phyloP scores from a whole-genome alignment of 35 echinoderm and acorn worm species.

The Hemicentrotus pulcherrimus region DNA sequence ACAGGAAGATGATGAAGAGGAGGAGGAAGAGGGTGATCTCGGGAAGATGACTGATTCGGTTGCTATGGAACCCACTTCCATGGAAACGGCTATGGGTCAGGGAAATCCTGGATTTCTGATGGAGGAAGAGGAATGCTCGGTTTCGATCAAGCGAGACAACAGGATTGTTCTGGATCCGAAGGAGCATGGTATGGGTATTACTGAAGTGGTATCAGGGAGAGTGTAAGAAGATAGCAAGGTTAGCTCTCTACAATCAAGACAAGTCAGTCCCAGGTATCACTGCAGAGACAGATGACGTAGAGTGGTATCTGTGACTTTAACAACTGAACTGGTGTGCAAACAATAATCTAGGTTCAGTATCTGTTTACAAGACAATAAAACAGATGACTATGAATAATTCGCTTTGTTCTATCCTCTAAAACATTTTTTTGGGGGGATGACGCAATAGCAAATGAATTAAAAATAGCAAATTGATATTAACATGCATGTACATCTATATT shows the following conservation, averaged over 20 bases:
- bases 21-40: not conserved
- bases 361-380: too few species aligned
- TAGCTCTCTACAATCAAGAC: not conserved
- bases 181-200: not conserved
- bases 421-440: too few species aligned
- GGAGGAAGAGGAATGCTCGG: conserved; percentile 34
- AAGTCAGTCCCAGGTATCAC: not conserved
- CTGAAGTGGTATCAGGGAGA: not conserved
- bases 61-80: not conserved
- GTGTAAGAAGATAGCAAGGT: not conserved
- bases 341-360: too few species aligned
- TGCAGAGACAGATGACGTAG: not conserved
- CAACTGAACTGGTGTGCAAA: not conserved
- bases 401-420: too few species aligned
- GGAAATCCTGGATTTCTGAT: conserved; percentile 11
- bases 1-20: not conserved
- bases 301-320: not conserved
- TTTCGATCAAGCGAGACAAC: not conserved
- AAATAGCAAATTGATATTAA: too few species aligned
- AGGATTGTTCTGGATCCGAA: not conserved
- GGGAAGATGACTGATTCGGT: not conserved
- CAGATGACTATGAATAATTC: too few species aligned
- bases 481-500: too few species aligned
- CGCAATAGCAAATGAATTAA: too few species aligned
- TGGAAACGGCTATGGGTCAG: conserved; percentile 40